Evolutionary conservation across 2,797 vertebrate genomes (phyloP), one percentile per base, ranked within the genome.

Genomic region (Rhodeus uyekii): DNA sequence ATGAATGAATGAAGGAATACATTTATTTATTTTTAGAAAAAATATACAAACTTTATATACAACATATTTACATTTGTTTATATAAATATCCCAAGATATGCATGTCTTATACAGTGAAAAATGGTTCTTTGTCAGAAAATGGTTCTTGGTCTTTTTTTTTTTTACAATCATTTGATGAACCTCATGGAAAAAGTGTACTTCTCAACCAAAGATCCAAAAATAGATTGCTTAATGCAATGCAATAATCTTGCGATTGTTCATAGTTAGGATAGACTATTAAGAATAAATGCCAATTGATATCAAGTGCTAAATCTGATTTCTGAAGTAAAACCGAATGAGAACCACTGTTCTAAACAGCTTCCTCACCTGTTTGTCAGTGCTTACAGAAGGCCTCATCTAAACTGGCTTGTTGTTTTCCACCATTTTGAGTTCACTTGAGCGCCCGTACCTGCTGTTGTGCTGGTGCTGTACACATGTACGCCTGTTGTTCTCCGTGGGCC

Each of bases 401-500:
- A 82, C 63, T 12, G 29, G 61, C 50, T 68, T 82, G 61, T 82
- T 58, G 48, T 68, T 46, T 60, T 58, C 39, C 29, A 55, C 14
- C 38, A 36, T 48, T 34, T 78, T 78, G 34, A 72, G 68, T 72
- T 65, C 3, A 32, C 61, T 71, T 65, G 85, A 84, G 36, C 8
- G 53, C 68, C 76, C 81, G 44, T 84, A 78, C 82, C 85, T 84
- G 79, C 73, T 32, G 58, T 72, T 34, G 64, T 75, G 50, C 69
- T 67, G 39, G 60, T 74, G 68, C 76, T 32, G 67, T 74, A 81
- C 84, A 67, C 55, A 60, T 75, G 83, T 71, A 84, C 2, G 75
- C 80, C 81, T 80, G 76, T 80, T 82, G 34, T 71, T 83, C 74
- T 80, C 78, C 53, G 55, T 74, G 58, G 83, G 78, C 81, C 86